These are phyloP conservation scores for Ceratitis capitata DNA, from an alignment of 1,140 invertebrate species.

Conservation along the genomic window DNA sequence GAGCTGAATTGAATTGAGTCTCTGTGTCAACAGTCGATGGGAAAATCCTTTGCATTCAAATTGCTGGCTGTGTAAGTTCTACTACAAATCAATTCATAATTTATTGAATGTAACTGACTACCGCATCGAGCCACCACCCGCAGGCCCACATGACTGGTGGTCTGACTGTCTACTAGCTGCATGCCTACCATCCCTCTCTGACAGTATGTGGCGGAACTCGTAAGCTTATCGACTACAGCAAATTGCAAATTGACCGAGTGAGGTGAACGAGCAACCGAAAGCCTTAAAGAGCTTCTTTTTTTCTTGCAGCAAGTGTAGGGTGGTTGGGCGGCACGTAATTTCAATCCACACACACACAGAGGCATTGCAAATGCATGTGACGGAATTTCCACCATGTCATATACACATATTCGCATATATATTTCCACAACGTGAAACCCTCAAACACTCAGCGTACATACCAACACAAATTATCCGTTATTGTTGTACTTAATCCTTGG, in stretches of 20 bases:
- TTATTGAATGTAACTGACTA: conserved; percentile 6
- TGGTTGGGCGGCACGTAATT: not conserved
- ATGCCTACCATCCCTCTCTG: not conserved
- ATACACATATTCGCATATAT: not conserved
- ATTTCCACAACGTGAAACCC: too few relatives aligned
- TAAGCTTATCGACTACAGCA: not conserved
- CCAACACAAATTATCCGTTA: conserved; percentile 31
- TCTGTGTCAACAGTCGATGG: not conserved
- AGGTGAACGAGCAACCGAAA: not conserved
- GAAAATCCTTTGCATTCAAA: conserved; percentile 30
- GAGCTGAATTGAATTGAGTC: not conserved
- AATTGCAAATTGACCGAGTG: conserved; percentile 29
- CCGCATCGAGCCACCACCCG: not conserved
- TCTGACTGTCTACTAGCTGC: not conserved
- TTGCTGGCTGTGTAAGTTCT: conserved; percentile 31
- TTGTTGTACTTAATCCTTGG: conserved; percentile 35
- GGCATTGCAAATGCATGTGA: not conserved
- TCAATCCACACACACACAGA: too few relatives aligned
- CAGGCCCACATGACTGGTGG: not conserved
- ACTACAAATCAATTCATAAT: conserved; percentile 31
- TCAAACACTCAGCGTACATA: not conserved
- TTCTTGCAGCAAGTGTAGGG: not conserved
- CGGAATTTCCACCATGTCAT: not conserved
- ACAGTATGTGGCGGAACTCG: not conserved
- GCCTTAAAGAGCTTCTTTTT: not conserved